These are phyloP conservation scores for Altica lythri DNA, from an alignment of 2,888 invertebrate species.

Conservation along the genomic window DNA sequence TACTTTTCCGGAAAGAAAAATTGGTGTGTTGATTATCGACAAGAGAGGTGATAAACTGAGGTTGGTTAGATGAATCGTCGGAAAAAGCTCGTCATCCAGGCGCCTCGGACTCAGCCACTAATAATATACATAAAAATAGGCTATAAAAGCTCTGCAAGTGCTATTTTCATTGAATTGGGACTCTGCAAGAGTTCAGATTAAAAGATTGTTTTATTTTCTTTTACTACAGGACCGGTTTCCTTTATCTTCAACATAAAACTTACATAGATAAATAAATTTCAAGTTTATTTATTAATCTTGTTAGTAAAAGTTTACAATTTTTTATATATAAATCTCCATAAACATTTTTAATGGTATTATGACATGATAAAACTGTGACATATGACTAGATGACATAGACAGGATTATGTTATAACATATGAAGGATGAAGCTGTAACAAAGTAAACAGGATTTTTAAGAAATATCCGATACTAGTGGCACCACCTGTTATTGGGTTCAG, in stretches of 20 bases:
- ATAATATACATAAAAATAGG: conserved; percentile 16
- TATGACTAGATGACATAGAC: no score
- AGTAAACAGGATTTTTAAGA: no score
- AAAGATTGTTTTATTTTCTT: not conserved
- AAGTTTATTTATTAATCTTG: no score
- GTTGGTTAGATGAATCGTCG: conserved; percentile 5
- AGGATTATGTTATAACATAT: no score
- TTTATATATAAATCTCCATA: no score
- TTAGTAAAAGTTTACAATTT: no score
- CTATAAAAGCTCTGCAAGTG: conserved; percentile 12
- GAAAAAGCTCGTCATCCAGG: conserved; percentile 16
- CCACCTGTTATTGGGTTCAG: no score
- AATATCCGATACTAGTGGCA: no score
- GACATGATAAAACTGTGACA: no score
- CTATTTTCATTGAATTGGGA: conserved; percentile 19
- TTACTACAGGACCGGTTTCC: not conserved
- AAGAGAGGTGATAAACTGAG: conserved; percentile 19
- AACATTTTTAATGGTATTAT: no score
- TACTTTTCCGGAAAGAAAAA: conserved; percentile 1
- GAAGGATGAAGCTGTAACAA: no score
- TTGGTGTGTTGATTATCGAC: conserved; percentile 12
- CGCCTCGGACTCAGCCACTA: conserved; percentile 11
- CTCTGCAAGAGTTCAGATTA: conserved; percentile 7
- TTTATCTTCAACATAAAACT: not conserved
- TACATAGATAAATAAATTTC: no score